Base-by-base conservation (phyloP, 2,797 vertebrate species). In the Protonibea diacanthus region DNA sequence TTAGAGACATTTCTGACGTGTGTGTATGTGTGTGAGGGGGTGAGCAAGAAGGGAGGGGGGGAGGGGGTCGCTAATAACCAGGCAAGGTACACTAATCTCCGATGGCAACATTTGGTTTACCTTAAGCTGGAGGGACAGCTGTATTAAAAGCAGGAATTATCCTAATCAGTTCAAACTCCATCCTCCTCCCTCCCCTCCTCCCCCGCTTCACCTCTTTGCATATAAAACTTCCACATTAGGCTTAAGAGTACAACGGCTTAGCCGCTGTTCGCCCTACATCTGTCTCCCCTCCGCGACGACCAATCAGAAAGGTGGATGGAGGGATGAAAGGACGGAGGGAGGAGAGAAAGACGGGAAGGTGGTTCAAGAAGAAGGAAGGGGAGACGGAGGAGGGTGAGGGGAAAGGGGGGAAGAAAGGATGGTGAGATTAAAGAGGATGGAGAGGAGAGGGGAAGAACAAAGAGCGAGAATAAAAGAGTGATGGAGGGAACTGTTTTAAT, bases 101-200 rank as follows among this genome's bases (percentile, higher is more conserved):
- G 88, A 97, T 97, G 97, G 97, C 97, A 98, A 98, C 97, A 99
- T 98, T 99, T 97, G 97, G 97, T 98, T 98, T 98, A 98, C 97
- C 97, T 99, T 99, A 98, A 98, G 97, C 97, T 97, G 96, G 96
- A 97, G 96, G 96, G 92, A 94, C 92, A 92, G 92, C 92, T 94
- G 92, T 94, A 93, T 93, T 92, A 94, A 93, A 93, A 92, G 87
- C 89, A 91, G 92, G 92, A 94, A 94, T 94, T 93, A 94, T 94
- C 92, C 92, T 93, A 94, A 93, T 93, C 92, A 93, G 92, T 91
- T 90, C 88, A 91, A 92, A 92, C 90, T 91, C 91, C 89, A 90
- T 87, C 90, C 91, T 87, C 81, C 89, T 78, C 76, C 76, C 74
- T 64, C 78, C 81, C 83, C 83, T 72, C 87, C 85, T 84, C 86